Percentiles rank a stretch among this genome's conserved stretches.
Conservation (phyloP, 2,797 vertebrate genomes). For the Chelidonichthys spinosus region DNA sequence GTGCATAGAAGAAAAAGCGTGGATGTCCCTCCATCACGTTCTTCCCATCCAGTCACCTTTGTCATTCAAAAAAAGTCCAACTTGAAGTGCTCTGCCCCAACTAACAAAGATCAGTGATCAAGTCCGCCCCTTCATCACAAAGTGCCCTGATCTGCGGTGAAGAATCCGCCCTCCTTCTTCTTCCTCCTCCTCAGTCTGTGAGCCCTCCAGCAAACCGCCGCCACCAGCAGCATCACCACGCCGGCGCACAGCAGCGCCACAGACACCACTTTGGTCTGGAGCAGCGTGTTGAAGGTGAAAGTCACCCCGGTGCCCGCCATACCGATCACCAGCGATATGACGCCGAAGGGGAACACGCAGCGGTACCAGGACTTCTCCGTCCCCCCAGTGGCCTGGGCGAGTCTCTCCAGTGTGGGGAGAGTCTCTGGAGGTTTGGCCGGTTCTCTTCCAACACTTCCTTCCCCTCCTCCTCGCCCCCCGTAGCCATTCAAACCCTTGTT, state of each 20-base stretch:
- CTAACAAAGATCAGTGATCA: background rate
- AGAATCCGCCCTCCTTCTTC: slow-evolving; percentile 84
- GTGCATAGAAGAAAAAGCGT: slow-evolving; percentile 36
- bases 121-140: slow-evolving; percentile 68
- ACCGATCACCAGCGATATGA: slow-evolving; percentile 93
- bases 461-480: slow-evolving; percentile 16
- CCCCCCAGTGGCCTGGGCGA: slow-evolving; percentile 90
- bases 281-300: slow-evolving; percentile 90
- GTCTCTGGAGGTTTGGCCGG: slow-evolving; percentile 77
- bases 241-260: slow-evolving; percentile 85
- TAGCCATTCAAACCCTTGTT: slow-evolving; percentile 61
- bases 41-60: slow-evolving; percentile 2
- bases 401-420: slow-evolving; percentile 87
- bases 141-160: slow-evolving; percentile 78
- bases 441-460: slow-evolving; percentile 47
- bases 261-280: slow-evolving; percentile 90
- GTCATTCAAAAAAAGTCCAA: slow-evolving; percentile 26
- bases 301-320: slow-evolving; percentile 91
- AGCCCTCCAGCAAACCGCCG: slow-evolving; percentile 83
- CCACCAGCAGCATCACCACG: slow-evolving; percentile 79
- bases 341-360: slow-evolving; percentile 87
- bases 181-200: slow-evolving; percentile 79
- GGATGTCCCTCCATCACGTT: slow-evolving; percentile 1
- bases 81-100: slow-evolving; percentile 17
- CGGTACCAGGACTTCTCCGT: slow-evolving; percentile 90